Evolutionary conservation across 2,888 invertebrate genomes (phyloP).

Genomic region (Protula sp.): DNA sequence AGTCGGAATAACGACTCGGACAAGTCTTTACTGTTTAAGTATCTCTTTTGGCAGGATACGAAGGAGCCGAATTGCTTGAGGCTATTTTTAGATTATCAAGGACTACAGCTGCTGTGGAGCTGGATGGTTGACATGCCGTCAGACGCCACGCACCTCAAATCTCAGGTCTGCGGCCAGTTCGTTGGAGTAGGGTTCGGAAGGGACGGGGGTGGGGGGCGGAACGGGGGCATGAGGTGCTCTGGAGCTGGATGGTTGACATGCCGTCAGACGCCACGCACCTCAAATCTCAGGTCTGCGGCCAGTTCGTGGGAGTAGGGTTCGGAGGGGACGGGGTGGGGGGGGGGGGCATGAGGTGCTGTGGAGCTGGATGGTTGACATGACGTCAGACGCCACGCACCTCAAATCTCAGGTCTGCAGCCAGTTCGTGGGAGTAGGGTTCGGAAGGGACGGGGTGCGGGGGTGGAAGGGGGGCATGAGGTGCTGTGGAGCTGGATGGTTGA

Average conservation of each 20-base stretch:
- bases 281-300: constrained; percentile 47
- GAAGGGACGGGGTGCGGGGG: too few relatives aligned
- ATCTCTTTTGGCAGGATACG: constrained; percentile 40
- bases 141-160: constrained; percentile 41
- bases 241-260: constrained; percentile 79
- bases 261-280: constrained; percentile 32
- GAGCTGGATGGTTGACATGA: constrained; percentile 76
- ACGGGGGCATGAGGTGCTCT: constrained; percentile 83
- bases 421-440: too few relatives aligned
- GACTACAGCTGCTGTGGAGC: constrained; percentile 80
- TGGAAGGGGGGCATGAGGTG: too few relatives aligned
- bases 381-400: constrained; percentile 32
- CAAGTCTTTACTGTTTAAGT: too few relatives aligned
- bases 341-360: too few relatives aligned
- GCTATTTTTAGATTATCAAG: constrained; percentile 81
- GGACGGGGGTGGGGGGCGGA: too few relatives aligned
- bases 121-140: constrained; percentile 69
- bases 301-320: too few relatives aligned
- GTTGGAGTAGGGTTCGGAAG: too few relatives aligned
- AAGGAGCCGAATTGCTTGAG: constrained; percentile 53
- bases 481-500: constrained; percentile 88
- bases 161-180: too few relatives aligned
- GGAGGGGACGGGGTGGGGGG: too few relatives aligned
- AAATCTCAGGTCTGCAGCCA: constrained; percentile 49
- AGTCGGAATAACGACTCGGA: too few relatives aligned